Evolutionary conservation across 2,888 invertebrate species (phyloP), one percentile per base, ranked within the genome.

Genomic region (Diarsia mendica): DNA sequence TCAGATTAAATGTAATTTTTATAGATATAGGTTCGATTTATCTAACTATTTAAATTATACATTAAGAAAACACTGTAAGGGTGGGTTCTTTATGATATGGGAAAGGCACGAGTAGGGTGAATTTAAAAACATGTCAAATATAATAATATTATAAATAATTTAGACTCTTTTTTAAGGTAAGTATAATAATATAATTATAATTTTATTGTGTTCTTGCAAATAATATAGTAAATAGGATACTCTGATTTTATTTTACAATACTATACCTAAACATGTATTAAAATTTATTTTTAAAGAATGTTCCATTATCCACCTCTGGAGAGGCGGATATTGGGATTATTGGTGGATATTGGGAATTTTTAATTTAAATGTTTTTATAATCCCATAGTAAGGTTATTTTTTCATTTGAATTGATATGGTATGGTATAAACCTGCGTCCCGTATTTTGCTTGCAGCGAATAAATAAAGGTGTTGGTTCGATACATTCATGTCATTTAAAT

Each of bases 101-200:
- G 80, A 28, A 89, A 90, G 90, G 90, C 90, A 90, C 90, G 84
- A 39, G 72, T 66, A 68, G 49, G 28, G 65, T 49, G 9, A 13
- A 58, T 80, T 65, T 61, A 0, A 58, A 80, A 80, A 61, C 18
- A 15, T 13, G 9, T 74, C 46, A 64, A 75, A 18, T 28, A 28
- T 39, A n/a, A n/a, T n/a, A n/a, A n/a, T n/a, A n/a, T 39, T 15
- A 67, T 48, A 78, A 18, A 2, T 28, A 11, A 33, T 10, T 51
- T 1, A 33, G n/a, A 15, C 2, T 15, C 28, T 51, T 39, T 58
- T 79, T 33, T 3, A 48, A 64, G n/a, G n/a, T 46, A 46, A 11
- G 4, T 18, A 60, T 18, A 28, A 60, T 18, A 28, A 48, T n/a
- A 18, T 9, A 53, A 8, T 3, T n/a, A 46, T 48, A 23, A 8